Evolutionary conservation across 2,113 vertebrate species (phyloP), one percentile per base, ranked within the genome.

Genomic region (Pseudonaja textilis): DNA sequence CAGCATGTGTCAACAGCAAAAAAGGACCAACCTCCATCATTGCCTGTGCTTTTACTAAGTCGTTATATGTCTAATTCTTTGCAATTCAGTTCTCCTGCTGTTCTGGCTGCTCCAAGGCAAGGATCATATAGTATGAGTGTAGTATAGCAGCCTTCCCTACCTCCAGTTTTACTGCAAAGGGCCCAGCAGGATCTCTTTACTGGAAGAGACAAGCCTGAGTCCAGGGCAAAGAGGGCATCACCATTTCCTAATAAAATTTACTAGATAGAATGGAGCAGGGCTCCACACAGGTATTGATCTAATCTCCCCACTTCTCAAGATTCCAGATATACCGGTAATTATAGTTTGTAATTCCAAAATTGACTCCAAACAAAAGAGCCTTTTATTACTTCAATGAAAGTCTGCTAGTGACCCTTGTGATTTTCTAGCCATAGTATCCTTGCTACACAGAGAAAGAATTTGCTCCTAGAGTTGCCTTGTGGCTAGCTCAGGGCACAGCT

Each of bases 31-130:
- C 95, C 97, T 97, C 96, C 94, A 95, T 97, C 91, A 69, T 96
- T 96, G 96, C 96, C 95, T 97, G 95, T 96, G 96, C 97, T 97
- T 96, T 97, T 96, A 96, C 96, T 96, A 95, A 96, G 95, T 96
- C 97, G 97, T 97, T 97, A 96, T 95, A 96, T 95, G 96, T 97
- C 96, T 97, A 97, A 98, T 97, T 97, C 97, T 97, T 97, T 96
- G 95, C 97, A 97, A 96, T 96, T 97, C 95, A 94, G 95, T 97
- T 94, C 96, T 94, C 97, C 97, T 89, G 97, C 97, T 97, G 96
- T 97, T 96, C 93, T 94, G 97, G 95, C 96, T 90, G 96, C 94
- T 96, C 94, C 92, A 88, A 94, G 89, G 93, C 85, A 86, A 95
- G 95, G 95, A 95, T 97, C 94, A 91, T 95, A 96, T 96, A 97